Conservation (phyloP, 2,797 vertebrate genomes). For the Hippopotamyrus pictus region DNA sequence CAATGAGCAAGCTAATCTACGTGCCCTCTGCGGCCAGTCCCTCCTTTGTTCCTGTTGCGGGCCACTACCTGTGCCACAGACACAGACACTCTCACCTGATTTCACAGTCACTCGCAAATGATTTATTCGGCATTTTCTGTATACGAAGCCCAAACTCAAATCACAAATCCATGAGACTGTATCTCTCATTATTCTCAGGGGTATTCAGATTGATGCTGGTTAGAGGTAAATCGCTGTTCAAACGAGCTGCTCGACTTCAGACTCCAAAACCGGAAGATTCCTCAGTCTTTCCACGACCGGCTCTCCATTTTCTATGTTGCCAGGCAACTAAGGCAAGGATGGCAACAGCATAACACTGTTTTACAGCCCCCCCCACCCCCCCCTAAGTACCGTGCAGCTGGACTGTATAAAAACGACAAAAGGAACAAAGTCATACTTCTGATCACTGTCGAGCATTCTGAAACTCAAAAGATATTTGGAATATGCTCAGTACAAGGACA, state of each 20-base stretch:
- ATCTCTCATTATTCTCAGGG: background rate
- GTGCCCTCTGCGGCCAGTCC: background rate
- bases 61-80: background rate
- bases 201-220: background rate
- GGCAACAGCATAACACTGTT: slow-evolving; percentile 11
- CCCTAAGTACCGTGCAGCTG: slow-evolving; percentile 5
- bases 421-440: background rate
- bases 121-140: background rate
- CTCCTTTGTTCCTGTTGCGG: background rate
- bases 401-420: slow-evolving; percentile 25
- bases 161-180: background rate
- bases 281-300: background rate
- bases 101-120: background rate
- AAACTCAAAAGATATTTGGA: background rate
- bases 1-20: background rate
- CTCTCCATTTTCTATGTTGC: slow-evolving; percentile 18
- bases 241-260: background rate
- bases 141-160: background rate
- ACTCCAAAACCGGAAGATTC: background rate
- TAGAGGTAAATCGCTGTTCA: background rate
- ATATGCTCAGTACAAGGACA: background rate
- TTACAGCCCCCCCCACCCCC: background rate
- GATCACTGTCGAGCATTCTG: background rate
- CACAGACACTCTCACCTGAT: background rate
- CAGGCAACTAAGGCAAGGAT: slow-evolving; percentile 22